Base-by-base conservation (phyloP, 2,888 invertebrate genomes). In the Brassicogethes aeneus region DNA sequence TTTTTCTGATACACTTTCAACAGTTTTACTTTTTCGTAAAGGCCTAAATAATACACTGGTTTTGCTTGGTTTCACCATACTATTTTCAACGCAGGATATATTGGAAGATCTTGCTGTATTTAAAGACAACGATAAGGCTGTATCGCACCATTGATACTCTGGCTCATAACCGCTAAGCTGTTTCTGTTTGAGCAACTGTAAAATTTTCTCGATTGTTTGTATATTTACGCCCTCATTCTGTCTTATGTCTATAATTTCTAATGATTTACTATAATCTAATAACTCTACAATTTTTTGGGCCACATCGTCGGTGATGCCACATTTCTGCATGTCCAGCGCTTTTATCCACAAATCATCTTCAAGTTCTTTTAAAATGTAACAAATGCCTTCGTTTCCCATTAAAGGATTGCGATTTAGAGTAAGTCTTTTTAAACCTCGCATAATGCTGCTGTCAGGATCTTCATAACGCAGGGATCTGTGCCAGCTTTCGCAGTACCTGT, bases 291-390 rank as follows among this genome's bases (percentile, higher is more conserved):
- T 74, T 3, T 73, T 61, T 5, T 65, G 57, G 0, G 75, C 76
- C 1, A 80, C 72, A 12, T 67, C 65, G 51, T 85, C 81, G 0
- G 82, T 77, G 10, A 88, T 59, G 0, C 83, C 84, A 57, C 87
- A 87, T 51, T 78, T 75, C 58, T 86, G 86, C 56, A 86, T 65
- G 57, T 88, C 87, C 38, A 88, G 56, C 1, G 82, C 87, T 69
- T 84, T 85, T 15, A 88, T 75, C 87, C 87, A 88, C 37, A 85
- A 72, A 60, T 86, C 87, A 57, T 88, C 88, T 36, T 79, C 74
- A 3, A 87, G 69, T 13, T 81, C 79, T 29, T 84, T 80, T 0
- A 83, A 65, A 23, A 88, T 74, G 14, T 71, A 64, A 17, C 62
- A 57, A 0, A 79, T 66, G 0, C 84, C 87, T 0, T 68, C 68